phyloP scores from a whole-genome alignment of 1,140 invertebrate genomes.

The Habropoda laboriosa region DNA sequence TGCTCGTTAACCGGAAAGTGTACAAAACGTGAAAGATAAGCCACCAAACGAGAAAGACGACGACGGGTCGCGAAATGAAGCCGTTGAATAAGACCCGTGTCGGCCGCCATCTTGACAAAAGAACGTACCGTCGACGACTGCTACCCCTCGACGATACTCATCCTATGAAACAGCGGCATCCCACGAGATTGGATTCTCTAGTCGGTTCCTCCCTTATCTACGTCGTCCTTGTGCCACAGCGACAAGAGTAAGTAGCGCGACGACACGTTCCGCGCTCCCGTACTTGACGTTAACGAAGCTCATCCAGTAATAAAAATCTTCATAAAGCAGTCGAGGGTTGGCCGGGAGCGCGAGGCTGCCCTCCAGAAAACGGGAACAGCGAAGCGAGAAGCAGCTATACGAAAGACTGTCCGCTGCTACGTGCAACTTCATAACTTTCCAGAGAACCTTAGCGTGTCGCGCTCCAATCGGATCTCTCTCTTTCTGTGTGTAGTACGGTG shows the following conservation, averaged over 20 bases:
- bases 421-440: slow-evolving; percentile 46
- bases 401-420: slow-evolving; percentile 32
- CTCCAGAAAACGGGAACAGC: slow-evolving; percentile 36
- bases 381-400: background rate
- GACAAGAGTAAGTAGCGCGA: slow-evolving; percentile 25
- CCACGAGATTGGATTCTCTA: slow-evolving; percentile 50
- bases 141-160: slow-evolving; percentile 32
- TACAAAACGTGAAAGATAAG: slow-evolving; percentile 31
- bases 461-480: slow-evolving; percentile 60
- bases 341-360: slow-evolving; percentile 10
- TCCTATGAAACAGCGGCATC: slow-evolving; percentile 36
- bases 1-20: slow-evolving; percentile 28
- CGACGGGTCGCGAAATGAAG: slow-evolving; percentile 22
- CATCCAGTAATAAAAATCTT: slow-evolving; percentile 54
- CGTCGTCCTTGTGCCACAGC: slow-evolving; percentile 40
- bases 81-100: slow-evolving; percentile 26
- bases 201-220: slow-evolving; percentile 56
- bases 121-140: background rate
- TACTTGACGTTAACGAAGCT: slow-evolving; percentile 52
- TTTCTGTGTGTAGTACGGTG: too few species aligned
- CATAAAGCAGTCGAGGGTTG: slow-evolving; percentile 20
- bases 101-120: slow-evolving; percentile 36
- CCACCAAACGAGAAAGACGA: slow-evolving; percentile 13
- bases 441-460: slow-evolving; percentile 31
- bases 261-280: slow-evolving; percentile 24